Evolutionary conservation across 2,113 vertebrate species (phyloP).

Genomic region (Catharus minimus): DNA sequence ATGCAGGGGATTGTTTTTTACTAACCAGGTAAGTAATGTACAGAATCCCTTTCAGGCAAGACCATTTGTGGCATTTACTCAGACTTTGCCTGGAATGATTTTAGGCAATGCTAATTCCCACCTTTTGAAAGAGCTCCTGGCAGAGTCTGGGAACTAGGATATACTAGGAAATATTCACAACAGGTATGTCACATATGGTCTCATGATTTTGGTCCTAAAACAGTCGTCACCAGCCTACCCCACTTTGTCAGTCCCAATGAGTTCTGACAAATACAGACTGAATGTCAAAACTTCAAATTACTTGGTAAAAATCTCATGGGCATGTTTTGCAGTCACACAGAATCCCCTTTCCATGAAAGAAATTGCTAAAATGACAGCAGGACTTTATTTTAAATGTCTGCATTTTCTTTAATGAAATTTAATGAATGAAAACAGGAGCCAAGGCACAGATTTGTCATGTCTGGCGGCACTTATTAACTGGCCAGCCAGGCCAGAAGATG

Average conservation of each 20-base stretch:
- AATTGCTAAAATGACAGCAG: neutral
- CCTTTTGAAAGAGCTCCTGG: neutral
- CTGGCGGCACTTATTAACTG: neutral
- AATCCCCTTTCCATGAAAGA: neutral
- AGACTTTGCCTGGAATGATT: neutral
- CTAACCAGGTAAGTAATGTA: neutral
- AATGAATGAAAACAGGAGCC: neutral
- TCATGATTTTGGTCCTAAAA: neutral
- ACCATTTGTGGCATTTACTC: neutral
- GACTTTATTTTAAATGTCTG: neutral
- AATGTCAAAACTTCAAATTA: neutral
- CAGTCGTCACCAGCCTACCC: neutral
- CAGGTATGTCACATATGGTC: accelerated
- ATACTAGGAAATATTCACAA: neutral
- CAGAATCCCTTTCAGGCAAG: neutral
- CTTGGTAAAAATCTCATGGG: neutral
- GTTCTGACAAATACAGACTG: neutral
- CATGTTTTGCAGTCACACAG: neutral
- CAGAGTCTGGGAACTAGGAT: neutral
- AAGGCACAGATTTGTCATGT: neutral
- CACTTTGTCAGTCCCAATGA: neutral
- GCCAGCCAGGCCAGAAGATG: neutral
- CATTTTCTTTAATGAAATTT: neutral
- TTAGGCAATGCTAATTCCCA: neutral
- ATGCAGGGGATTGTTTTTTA: accelerated